These are phyloP conservation scores for Intellagama lesueurii DNA, from an alignment of 2,797 vertebrate genomes.

Conservation along the genomic window DNA sequence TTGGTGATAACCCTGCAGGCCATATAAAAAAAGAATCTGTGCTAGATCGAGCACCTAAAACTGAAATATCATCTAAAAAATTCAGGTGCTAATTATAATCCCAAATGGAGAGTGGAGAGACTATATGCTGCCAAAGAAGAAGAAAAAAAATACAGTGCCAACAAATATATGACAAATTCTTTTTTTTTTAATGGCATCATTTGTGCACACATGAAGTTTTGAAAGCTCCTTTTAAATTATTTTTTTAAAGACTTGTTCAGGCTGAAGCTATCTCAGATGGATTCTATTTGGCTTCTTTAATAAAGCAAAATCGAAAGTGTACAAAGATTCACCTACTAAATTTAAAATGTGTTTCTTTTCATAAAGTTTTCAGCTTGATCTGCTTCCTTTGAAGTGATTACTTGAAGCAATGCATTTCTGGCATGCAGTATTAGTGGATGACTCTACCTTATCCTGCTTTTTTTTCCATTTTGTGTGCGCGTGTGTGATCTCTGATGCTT, in stretches of 20 bases:
- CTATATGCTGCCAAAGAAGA: slow-evolving; percentile 23
- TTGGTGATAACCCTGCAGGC: not conserved
- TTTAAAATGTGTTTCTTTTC: slow-evolving; percentile 41
- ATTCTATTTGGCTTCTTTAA: slow-evolving; percentile 20
- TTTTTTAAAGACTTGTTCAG: slow-evolving; percentile 36
- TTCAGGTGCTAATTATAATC: slow-evolving; percentile 61
- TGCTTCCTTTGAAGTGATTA: not conserved
- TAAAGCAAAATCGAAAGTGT: slow-evolving; percentile 30
- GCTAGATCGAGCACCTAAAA: not conserved
- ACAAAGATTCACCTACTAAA: slow-evolving; percentile 18
- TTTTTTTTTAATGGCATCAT: not conserved
- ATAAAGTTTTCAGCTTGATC: slow-evolving; percentile 5
- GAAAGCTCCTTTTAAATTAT: slow-evolving; percentile 25
- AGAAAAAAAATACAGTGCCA: slow-evolving; percentile 58
- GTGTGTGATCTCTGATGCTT: slow-evolving; percentile 17
- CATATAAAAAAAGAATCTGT: not conserved
- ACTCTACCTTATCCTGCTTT: slow-evolving; percentile 17
- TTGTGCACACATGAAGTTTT: slow-evolving; percentile 54
- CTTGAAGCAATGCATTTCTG: not conserved
- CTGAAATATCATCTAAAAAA: not conserved
- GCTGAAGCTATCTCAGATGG: slow-evolving; percentile 49
- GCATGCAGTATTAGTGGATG: not conserved
- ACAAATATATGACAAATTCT: slow-evolving; percentile 25
- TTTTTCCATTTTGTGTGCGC: not conserved
- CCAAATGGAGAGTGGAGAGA: slow-evolving; percentile 21